A percentile compares a stretch with the other conserved stretches of the same genome.
phyloP scores from a whole-genome alignment of 2,113 vertebrate genomes.

The Cyphomyrus discorhynchus region DNA sequence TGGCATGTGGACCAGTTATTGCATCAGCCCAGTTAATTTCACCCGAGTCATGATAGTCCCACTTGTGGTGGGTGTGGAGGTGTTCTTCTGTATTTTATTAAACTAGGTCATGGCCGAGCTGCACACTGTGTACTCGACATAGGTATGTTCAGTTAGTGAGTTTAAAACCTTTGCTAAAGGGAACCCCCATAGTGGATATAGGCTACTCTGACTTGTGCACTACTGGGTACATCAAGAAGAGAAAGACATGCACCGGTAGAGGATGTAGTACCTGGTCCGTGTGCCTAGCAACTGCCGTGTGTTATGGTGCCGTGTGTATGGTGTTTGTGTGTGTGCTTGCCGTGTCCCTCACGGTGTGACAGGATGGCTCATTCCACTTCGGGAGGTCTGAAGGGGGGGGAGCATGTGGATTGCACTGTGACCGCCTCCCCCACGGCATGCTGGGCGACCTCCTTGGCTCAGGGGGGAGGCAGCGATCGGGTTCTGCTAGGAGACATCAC shows the following conservation, averaged over 20 bases:
- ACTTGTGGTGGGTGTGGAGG: not conserved
- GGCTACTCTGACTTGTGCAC: not conserved
- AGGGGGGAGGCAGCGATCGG: not conserved
- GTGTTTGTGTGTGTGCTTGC: not conserved
- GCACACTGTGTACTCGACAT: not conserved
- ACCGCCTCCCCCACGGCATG: not conserved
- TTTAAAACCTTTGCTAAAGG: not conserved
- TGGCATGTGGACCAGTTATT: not conserved
- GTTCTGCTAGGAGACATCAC: not conserved
- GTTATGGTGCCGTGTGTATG: constrained; percentile 4
- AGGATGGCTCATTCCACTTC: not conserved
- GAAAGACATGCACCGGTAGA: not conserved
- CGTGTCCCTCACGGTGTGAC: not conserved
- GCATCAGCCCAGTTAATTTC: constrained; percentile 8
- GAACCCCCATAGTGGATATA: not conserved
- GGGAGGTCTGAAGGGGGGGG: not conserved
- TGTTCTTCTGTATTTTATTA: not conserved
- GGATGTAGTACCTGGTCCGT: not conserved
- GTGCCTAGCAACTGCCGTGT: not conserved
- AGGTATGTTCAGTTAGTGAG: not conserved
- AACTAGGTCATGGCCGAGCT: not conserved
- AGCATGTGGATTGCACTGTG: not conserved
- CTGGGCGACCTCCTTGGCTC: not conserved
- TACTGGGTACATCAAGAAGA: not conserved
- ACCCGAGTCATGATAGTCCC: not conserved